These are phyloP conservation scores for Manis crassicaudata DNA, from an alignment of 2,797 vertebrate species.

Conservation along the genomic window DNA sequence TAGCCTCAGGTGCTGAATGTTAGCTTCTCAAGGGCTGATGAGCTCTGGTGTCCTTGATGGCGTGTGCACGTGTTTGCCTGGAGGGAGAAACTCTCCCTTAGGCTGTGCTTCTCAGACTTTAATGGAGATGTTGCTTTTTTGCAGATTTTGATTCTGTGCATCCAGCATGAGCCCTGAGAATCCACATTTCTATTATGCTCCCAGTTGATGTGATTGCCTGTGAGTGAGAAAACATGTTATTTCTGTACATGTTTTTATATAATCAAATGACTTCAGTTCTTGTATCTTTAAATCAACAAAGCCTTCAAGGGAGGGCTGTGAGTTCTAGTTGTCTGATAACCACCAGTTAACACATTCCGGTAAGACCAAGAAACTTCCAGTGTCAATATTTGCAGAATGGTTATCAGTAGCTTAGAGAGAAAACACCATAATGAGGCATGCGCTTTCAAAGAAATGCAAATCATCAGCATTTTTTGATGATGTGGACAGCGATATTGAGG, in stretches of 20 bases:
- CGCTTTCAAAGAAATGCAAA: background rate
- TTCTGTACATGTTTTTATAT: background rate
- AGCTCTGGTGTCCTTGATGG: background rate
- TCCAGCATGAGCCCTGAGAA: background rate
- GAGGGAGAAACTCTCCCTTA: background rate
- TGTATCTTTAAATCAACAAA: background rate
- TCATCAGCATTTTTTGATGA: background rate
- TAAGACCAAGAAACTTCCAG: background rate
- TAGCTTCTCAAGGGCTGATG: background rate
- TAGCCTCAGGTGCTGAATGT: background rate
- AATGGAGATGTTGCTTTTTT: background rate
- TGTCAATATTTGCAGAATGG: background rate
- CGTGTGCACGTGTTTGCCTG: background rate
- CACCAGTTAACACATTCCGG: background rate
- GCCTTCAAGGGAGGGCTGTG: background rate
- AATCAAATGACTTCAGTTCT: background rate
- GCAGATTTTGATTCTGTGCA: background rate
- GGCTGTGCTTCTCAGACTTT: background rate
- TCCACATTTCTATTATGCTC: background rate
- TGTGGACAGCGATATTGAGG: background rate
- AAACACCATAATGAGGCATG: background rate
- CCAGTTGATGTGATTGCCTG: background rate
- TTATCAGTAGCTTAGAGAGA: background rate
- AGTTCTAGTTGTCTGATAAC: background rate
- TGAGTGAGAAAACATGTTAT: background rate